phyloP scores from a whole-genome alignment of 1,140 invertebrate species.

The Zelostemma sp. region DNA sequence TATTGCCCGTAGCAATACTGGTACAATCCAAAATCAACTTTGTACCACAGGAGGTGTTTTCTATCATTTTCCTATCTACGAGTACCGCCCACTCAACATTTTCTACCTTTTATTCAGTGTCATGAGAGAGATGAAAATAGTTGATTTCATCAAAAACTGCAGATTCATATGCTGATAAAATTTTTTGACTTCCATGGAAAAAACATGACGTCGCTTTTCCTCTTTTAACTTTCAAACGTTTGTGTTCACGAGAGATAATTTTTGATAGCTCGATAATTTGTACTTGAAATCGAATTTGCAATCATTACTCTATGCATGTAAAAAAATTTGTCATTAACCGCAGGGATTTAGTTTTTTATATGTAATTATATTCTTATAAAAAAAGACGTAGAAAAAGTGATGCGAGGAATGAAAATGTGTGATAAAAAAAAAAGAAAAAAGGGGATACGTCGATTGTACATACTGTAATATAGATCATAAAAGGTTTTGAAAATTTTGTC shows the following conservation, averaged over 20 bases:
- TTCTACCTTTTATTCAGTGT: conserved; percentile 32
- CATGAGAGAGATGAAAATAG: background rate
- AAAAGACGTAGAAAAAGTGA: conserved; percentile 36
- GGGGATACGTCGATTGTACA: conserved; percentile 66
- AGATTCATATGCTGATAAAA: too few species aligned
- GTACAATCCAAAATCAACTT: conserved; percentile 34
- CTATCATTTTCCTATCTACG: conserved; percentile 25
- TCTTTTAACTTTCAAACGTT: conserved; percentile 18
- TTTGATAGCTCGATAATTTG: conserved; percentile 54
- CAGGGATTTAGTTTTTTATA: conserved; percentile 70
- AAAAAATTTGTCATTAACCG: conserved; percentile 59
- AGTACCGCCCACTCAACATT: conserved; percentile 7
- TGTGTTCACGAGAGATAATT: conserved; percentile 54
- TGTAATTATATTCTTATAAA: conserved; percentile 69
- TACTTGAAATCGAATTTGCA: conserved; percentile 55
- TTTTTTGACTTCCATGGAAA: too few species aligned
- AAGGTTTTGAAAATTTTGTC: conserved; percentile 61
- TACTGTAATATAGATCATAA: conserved; percentile 66
- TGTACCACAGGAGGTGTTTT: conserved; percentile 18
- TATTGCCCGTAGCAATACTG: conserved; percentile 46
- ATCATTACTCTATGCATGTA: conserved; percentile 48
- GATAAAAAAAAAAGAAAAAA: conserved; percentile 26
- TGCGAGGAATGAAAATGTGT: conserved; percentile 2
- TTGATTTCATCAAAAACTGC: background rate
- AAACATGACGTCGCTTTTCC: too few species aligned